Evolutionary conservation across 2,888 invertebrate species (phyloP).

Genomic region (Pollenia labialis): DNA sequence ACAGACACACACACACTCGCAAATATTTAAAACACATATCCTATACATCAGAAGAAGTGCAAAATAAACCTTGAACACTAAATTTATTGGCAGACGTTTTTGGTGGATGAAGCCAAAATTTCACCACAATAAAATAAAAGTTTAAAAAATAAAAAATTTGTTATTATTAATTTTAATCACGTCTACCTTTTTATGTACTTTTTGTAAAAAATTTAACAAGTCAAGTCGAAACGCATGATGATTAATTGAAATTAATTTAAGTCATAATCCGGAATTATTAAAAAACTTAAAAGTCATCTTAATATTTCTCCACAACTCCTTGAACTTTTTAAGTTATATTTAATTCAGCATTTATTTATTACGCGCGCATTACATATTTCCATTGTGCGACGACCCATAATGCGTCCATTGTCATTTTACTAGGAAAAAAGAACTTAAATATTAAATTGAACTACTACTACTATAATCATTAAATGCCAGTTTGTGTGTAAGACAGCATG

Average conservation of each 20-base stretch:
- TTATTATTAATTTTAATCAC: constrained; percentile 61
- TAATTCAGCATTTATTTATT: constrained; percentile 15
- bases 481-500: not conserved
- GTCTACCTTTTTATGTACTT: constrained; percentile 33
- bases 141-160: constrained; percentile 18
- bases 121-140: constrained; percentile 52
- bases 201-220: constrained; percentile 20
- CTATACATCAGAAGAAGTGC: constrained; percentile 43
- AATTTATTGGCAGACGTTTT: constrained; percentile 69
- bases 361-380: constrained; percentile 28
- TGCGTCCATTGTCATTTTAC: constrained; percentile 45
- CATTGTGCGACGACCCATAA: not conserved
- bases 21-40: constrained; percentile 20
- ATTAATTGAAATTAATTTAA: constrained; percentile 43
- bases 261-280: constrained; percentile 52
- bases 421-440: constrained; percentile 28
- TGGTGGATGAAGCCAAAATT: constrained; percentile 70
- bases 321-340: constrained; percentile 30
- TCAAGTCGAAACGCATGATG: constrained; percentile 25
- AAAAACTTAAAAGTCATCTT: constrained; percentile 7
- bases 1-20: not conserved
- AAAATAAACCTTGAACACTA: constrained; percentile 70
- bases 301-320: constrained; percentile 31
- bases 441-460: constrained; percentile 44
- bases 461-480: constrained; percentile 6